These are phyloP conservation scores for Cheilosia variabilis DNA, from an alignment of 2,888 invertebrate genomes.

Conservation along the genomic window DNA sequence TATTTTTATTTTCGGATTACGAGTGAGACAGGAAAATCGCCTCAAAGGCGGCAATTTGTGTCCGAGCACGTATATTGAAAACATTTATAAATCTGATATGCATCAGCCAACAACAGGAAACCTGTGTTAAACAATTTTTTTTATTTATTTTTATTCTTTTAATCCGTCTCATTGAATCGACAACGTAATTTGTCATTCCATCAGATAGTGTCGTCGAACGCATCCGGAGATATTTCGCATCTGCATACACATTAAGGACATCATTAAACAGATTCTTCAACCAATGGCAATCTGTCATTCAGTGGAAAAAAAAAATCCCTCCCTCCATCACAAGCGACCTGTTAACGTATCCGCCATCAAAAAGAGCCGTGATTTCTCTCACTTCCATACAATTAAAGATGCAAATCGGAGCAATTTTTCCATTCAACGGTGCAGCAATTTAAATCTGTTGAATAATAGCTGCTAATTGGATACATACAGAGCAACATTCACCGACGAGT, in stretches of 20 bases:
- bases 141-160: slow-evolving; percentile 8
- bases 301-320: slow-evolving; percentile 22
- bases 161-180: slow-evolving; percentile 44
- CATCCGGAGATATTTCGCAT: slow-evolving; percentile 33
- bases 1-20: too few relatives aligned
- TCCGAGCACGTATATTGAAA: background rate
- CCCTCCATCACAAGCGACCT: slow-evolving; percentile 40
- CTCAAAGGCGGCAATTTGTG: background rate
- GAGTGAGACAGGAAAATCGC: too few relatives aligned
- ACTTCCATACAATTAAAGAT: slow-evolving; percentile 76
- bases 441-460: slow-evolving; percentile 75
- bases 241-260: slow-evolving; percentile 53
- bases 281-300: slow-evolving; percentile 33
- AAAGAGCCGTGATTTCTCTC: slow-evolving; percentile 66
- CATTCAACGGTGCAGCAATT: slow-evolving; percentile 74
- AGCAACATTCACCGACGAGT: slow-evolving; percentile 17
- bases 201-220: slow-evolving; percentile 56
- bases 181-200: slow-evolving; percentile 59
- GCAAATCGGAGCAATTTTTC: slow-evolving; percentile 76
- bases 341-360: slow-evolving; percentile 57
- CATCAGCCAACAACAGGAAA: background rate
- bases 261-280: slow-evolving; percentile 61
- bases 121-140: background rate
- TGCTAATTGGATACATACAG: slow-evolving; percentile 65
- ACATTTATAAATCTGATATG: background rate